Conservation (phyloP, 2,797 vertebrate species). For the Myotis vivesi region DNA sequence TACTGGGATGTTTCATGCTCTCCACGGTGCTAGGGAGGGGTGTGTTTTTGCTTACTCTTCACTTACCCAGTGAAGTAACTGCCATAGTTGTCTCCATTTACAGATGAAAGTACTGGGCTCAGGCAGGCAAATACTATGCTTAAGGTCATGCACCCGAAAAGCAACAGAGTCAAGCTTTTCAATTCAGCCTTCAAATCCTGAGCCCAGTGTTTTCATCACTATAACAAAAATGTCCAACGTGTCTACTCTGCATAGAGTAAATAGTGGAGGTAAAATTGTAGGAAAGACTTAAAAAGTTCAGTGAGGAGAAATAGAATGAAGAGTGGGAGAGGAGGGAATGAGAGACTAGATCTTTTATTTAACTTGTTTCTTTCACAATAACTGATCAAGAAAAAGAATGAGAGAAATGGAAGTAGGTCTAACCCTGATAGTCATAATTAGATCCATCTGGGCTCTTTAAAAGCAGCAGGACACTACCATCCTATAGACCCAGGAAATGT, state of each 20-base stretch:
- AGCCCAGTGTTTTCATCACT: neutral
- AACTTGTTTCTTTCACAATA: neutral
- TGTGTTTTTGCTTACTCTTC: neutral
- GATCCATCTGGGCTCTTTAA: neutral
- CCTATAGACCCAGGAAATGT: neutral
- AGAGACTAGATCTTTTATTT: neutral
- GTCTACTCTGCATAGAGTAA: neutral
- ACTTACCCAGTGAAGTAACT: neutral
- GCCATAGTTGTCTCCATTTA: neutral
- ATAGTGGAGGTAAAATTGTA: neutral
- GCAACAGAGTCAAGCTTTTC: slow-evolving; percentile 12
- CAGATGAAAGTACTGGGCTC: neutral
- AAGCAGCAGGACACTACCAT: neutral
- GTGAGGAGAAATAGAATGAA: neutral
- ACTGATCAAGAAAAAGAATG: neutral
- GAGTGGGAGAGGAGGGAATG: neutral
- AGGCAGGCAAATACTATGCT: neutral
- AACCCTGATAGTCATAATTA: neutral
- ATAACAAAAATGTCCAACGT: neutral
- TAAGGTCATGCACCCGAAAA: neutral
- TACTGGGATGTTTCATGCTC: neutral
- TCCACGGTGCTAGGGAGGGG: neutral
- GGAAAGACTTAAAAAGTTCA: neutral
- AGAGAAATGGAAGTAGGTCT: neutral
- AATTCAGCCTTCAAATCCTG: neutral